These are phyloP conservation scores for Ariopsis seemanni DNA, from an alignment of 2,113 vertebrate species.

Conservation along the genomic window DNA sequence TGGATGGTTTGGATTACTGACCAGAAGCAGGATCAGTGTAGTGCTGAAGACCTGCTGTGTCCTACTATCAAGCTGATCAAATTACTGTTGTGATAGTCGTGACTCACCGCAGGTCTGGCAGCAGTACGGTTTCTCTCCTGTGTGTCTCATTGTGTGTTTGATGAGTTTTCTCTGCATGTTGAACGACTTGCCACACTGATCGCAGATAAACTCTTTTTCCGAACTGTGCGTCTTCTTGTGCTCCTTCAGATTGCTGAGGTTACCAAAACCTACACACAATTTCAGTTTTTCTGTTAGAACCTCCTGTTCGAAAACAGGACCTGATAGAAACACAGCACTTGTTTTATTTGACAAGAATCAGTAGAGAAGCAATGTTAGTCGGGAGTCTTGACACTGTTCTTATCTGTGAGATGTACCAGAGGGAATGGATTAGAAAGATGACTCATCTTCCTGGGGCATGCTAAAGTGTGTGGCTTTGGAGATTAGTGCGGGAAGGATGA, in stretches of 20 bases:
- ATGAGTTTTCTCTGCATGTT: constrained; percentile 92
- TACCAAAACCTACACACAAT: constrained; percentile 85
- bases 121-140: constrained; percentile 88
- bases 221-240: constrained; percentile 92
- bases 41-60: background rate
- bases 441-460: background rate
- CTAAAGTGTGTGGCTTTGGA: background rate
- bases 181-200: constrained; percentile 95
- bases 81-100: constrained; percentile 5
- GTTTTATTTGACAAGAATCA: background rate
- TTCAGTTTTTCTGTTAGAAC: background rate
- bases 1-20: background rate
- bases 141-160: constrained; percentile 87
- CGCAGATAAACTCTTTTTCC: constrained; percentile 92
- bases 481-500: no score
- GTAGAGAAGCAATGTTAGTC: background rate
- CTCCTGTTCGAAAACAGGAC: background rate
- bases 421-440: background rate
- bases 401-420: background rate
- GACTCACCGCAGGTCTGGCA: constrained; percentile 88
- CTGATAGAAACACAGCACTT: background rate
- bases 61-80: background rate
- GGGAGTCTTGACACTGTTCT: background rate
- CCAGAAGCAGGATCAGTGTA: background rate
- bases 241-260: constrained; percentile 95